A percentile compares a stretch with the other conserved stretches of the same genome.
phyloP scores from a whole-genome alignment of 2,888 invertebrate species.

The Agelastica alni region DNA sequence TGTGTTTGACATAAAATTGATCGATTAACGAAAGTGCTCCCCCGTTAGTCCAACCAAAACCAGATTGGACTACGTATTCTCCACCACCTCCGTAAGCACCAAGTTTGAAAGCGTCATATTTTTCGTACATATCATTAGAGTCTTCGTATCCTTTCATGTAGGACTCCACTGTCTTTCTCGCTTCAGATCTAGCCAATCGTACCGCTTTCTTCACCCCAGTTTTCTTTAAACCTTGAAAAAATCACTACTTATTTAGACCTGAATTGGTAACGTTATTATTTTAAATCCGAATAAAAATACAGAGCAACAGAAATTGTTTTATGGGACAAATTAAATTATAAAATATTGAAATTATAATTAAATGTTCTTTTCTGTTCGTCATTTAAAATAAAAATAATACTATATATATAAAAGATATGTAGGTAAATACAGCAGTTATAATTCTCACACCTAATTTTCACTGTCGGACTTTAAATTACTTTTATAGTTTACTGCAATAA shows the following conservation, averaged over 20 bases:
- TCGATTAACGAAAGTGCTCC: conserved; percentile 62
- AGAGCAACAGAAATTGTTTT: too few relatives aligned
- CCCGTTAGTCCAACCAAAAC: conserved; percentile 53
- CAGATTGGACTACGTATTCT: conserved; percentile 61
- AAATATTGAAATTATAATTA: too few relatives aligned
- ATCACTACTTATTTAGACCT: not conserved
- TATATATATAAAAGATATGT: too few relatives aligned
- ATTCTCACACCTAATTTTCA: too few relatives aligned
- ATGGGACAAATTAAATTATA: too few relatives aligned
- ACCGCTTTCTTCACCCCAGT: conserved; percentile 60
- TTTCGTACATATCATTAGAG: conserved; percentile 71
- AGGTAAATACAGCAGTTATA: too few relatives aligned
- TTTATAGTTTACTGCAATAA: too few relatives aligned
- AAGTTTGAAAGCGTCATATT: conserved; percentile 67
- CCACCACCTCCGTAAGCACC: conserved; percentile 77
- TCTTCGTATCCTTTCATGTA: conserved; percentile 67
- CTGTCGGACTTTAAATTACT: too few relatives aligned
- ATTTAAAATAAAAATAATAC: too few relatives aligned
- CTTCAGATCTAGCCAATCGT: conserved; percentile 66
- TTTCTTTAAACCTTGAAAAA: conserved; percentile 62
- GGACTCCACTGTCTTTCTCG: conserved; percentile 70
- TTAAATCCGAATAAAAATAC: too few relatives aligned
- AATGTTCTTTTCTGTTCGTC: too few relatives aligned
- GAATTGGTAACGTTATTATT: too few relatives aligned
- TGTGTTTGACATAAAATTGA: conserved; percentile 33